phyloP scores from a whole-genome alignment of 2,888 invertebrate species.

The Plemyria rubiginata region DNA sequence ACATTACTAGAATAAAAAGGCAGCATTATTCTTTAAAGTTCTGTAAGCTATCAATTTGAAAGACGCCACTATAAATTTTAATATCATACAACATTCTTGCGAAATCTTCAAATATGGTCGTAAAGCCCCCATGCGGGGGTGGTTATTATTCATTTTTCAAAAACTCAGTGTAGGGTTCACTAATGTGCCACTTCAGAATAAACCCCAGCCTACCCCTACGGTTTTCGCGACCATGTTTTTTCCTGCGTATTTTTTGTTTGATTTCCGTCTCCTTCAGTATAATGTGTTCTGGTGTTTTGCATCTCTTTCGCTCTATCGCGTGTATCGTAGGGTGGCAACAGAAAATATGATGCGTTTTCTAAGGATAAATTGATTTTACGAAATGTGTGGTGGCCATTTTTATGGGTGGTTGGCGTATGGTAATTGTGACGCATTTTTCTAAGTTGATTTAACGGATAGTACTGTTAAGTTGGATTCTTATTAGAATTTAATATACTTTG shows the following conservation, averaged over 20 bases:
- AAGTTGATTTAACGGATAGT: constrained; percentile 9
- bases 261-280: constrained; percentile 52
- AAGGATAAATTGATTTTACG: constrained; percentile 81
- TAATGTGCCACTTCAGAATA: constrained; percentile 79
- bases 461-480: background rate
- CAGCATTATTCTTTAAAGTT: background rate
- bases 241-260: constrained; percentile 77
- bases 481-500: too few relatives aligned
- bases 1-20: too few relatives aligned
- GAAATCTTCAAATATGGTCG: constrained; percentile 70
- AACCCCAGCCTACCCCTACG: constrained; percentile 82
- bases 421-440: constrained; percentile 32
- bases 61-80: constrained; percentile 51
- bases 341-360: constrained; percentile 84
- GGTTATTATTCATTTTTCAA: constrained; percentile 81
- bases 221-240: constrained; percentile 82
- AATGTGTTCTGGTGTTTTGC: constrained; percentile 27
- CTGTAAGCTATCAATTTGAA: constrained; percentile 7
- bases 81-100: constrained; percentile 56
- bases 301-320: constrained; percentile 66
- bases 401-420: constrained; percentile 52
- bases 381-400: constrained; percentile 79
- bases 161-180: constrained; percentile 70
- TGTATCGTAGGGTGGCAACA: constrained; percentile 73
- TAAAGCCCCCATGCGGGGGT: constrained; percentile 60